Base-by-base conservation (phyloP, 2,797 vertebrate genomes). In the Garrulus glandarius region DNA sequence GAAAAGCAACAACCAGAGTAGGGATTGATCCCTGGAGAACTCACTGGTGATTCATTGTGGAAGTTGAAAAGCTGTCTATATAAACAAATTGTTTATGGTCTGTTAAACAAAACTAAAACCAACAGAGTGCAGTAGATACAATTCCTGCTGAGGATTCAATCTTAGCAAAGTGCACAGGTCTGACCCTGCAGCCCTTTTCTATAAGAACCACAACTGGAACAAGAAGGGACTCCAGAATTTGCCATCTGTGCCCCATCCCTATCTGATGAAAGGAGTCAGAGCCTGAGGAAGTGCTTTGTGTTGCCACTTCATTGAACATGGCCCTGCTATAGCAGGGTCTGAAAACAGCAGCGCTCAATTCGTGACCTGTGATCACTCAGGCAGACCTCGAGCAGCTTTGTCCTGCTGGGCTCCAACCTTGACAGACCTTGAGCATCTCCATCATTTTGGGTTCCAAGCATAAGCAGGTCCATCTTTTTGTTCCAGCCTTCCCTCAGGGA, bases 41-140 rank as follows among this genome's bases (percentile, higher is more conserved):
- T 86, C 64, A 2, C 74, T 86, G 83, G 67, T 43, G 81, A 91
- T 87, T 93, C 92, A 72, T 78, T 55, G 89, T 52, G 92, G 93
- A 93, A 89, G 93, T 91, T 67, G 92, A 94, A 95, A 95, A 95
- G 85, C 87, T 94, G 92, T 94, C 84, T 87, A 9, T 94, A 87
- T 95, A 97, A 97, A 96, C 95, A 97, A 97, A 96, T 96, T 94
- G 94, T 94, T 97, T 95, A 84, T 70, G 92, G 94, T 96, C 97
- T 94, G 94, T 91, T 97, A 91, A 94, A 93, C 84, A 67, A 69
- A 93, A 96, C 87, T 77, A 91, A 84, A 97, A 75, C 47, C 91
- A 69, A 77, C n/a, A 76, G 70, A 91, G 89, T 86, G 95, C 85
- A 74, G 89, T 82, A 83, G 91, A 94, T 75, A 84, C 70, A 89